Base-by-base conservation (phyloP, 2,888 invertebrate genomes). In the Folsomia candida region DNA sequence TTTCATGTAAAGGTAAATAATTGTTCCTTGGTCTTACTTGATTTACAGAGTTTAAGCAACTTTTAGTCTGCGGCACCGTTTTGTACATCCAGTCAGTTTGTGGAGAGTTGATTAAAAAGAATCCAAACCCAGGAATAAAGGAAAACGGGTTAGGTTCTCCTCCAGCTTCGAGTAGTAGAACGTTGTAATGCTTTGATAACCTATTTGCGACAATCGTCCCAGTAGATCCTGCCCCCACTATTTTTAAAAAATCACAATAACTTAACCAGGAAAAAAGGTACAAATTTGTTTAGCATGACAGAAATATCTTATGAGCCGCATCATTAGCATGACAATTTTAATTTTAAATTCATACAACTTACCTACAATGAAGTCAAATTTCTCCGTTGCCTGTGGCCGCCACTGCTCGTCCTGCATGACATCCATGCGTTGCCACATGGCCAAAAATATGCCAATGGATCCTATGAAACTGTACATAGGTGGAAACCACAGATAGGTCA, bases 121-220 rank as follows among this genome's bases (percentile, higher is more conserved):
- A 29, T 6, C 60, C 60, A 26, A 76, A 70, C 25, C 69, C 72
- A 2, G 76, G 73, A 51, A 76, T 68, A 22, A 58, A 69, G 28
- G 72, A 72, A 1, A 74, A n/a, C 3, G 74, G 73, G 62, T 69
- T 71, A 1, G 73, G 72, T 3, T 75, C 71, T 1, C 75, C 75
- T 22, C 76, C 74, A 1, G 73, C 73, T 68, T 73, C 73, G 14
- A 73, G 61, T 2, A 73, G 24, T 1, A 73, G 61, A 18, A 73
- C 73, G 20, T 60, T 51, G 54, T 67, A 54, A 24, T 63, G 11
- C 22, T 58, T 67, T 2, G 51, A 63, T 4, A 75, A 54, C 3
- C 75, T 51, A 54, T 75, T 75, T 0, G 75, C 72, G 1, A 69
- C 63, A 1, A 75, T 18, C 1, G 67, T 27, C 2, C 75, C 75